phyloP scores from a whole-genome alignment of 2,113 vertebrate species.

The Turdus rufiventris region DNA sequence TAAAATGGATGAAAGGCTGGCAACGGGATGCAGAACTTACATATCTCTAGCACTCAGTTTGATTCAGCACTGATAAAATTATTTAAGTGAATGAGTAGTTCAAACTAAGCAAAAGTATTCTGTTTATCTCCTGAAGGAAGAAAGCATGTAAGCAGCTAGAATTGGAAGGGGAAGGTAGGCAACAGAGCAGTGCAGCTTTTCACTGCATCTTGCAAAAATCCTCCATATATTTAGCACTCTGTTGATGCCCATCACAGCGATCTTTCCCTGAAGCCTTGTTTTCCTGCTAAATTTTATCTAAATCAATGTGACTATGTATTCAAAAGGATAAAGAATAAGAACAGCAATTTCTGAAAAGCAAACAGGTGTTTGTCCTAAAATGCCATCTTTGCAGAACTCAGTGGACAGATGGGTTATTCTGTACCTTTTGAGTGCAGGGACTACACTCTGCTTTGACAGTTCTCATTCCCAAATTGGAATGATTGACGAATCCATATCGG shows the following conservation, averaged over 20 bases:
- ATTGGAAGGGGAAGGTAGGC: not conserved
- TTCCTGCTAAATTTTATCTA: not conserved
- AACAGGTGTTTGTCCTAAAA: slow-evolving; percentile 14
- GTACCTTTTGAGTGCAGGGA: not conserved
- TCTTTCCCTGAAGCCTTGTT: slow-evolving; percentile 35
- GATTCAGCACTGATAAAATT: not conserved
- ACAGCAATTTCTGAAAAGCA: not conserved
- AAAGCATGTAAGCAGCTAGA: not conserved
- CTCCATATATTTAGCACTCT: slow-evolving; percentile 29
- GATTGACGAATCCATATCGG: not conserved
- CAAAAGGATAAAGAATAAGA: slow-evolving; percentile 38
- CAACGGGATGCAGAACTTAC: not conserved
- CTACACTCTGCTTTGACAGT: not conserved
- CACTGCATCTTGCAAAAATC: not conserved
- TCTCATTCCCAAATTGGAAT: not conserved
- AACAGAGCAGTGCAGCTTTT: not conserved
- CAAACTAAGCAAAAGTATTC: not conserved
- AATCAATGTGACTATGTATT: not conserved
- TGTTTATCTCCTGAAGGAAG: not conserved
- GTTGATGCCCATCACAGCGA: not conserved
- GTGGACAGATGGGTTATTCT: not conserved
- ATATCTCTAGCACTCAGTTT: not conserved
- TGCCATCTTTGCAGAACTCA: not conserved
- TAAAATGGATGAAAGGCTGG: not conserved
- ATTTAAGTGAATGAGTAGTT: not conserved